Percentiles rank a stretch among this genome's conserved stretches.
phyloP scores from a whole-genome alignment of 2,113 vertebrate species.

The Thinocorus orbignyianus region DNA sequence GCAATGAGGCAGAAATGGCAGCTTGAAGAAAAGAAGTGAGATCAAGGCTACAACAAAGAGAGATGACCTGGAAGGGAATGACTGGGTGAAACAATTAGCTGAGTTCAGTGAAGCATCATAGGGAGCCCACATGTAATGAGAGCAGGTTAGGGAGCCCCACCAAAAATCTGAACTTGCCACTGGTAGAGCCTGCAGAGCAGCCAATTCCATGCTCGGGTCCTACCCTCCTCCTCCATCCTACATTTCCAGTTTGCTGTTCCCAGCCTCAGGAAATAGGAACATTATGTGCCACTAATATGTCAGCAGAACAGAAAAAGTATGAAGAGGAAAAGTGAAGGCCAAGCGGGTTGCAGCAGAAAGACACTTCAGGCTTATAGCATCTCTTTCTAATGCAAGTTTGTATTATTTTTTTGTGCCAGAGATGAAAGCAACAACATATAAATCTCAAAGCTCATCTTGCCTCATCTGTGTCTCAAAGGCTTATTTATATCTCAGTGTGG shows the following conservation, averaged over 20 bases:
- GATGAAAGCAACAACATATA: conserved; percentile 13
- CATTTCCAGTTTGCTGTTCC: conserved; percentile 28
- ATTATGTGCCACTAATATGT: conserved; percentile 13
- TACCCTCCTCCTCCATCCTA: conserved; percentile 33
- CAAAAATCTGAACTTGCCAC: conserved; percentile 23
- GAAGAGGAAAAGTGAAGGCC: conserved; percentile 14
- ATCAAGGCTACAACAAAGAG: not conserved
- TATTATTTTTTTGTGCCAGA: conserved; percentile 15
- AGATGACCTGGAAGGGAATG: not conserved
- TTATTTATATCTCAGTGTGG: conserved; percentile 1
- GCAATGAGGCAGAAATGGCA: not conserved
- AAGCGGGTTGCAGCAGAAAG: not conserved
- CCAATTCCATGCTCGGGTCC: not conserved
- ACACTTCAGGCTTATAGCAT: conserved; percentile 20
- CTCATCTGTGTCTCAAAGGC: not conserved
- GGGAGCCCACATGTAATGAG: not conserved
- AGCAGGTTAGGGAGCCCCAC: not conserved
- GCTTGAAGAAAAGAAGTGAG: not conserved
- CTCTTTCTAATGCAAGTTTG: not conserved
- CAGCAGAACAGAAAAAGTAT: conserved; percentile 17
- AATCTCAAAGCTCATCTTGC: conserved; percentile 22
- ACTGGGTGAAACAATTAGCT: not conserved
- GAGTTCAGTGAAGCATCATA: not conserved
- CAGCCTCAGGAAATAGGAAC: conserved; percentile 25
- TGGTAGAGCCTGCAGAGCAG: conserved; percentile 28